Percentiles rank a stretch among this genome's conserved stretches.
Conservation (phyloP, 2,113 vertebrate species). For the Narcine bancroftii region DNA sequence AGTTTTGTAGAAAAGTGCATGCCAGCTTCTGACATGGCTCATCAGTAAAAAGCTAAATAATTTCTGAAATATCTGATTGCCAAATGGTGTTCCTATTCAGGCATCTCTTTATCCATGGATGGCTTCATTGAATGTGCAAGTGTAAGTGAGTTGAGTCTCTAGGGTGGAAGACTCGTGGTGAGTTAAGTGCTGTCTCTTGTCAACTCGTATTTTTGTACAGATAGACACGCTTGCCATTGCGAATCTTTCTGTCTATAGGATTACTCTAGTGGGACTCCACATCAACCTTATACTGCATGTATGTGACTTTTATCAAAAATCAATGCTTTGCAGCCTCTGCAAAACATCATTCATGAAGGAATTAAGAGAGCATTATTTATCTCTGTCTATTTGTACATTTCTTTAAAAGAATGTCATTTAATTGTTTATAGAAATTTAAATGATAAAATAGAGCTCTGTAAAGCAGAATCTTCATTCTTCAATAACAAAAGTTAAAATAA, state of each 20-base stretch:
- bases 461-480: neutral
- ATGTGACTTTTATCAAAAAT: conserved; percentile 52
- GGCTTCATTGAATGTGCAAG: conserved; percentile 67
- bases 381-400: neutral
- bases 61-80: conserved; percentile 83
- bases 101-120: conserved; percentile 64
- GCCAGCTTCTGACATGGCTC: conserved; percentile 64
- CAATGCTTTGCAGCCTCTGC: conserved; percentile 46
- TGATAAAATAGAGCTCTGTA: neutral
- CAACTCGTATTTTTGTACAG: conserved; percentile 60
- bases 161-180: conserved; percentile 66
- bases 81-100: conserved; percentile 57
- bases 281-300: conserved; percentile 49
- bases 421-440: neutral
- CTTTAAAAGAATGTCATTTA: neutral
- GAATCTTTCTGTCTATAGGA: conserved; percentile 51
- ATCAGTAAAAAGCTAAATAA: conserved; percentile 69
- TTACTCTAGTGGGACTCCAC: conserved; percentile 49
- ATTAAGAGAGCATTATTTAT: conserved; percentile 15
- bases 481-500: neutral
- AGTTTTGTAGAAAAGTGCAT: conserved; percentile 55
- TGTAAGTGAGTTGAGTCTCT: conserved; percentile 72
- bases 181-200: conserved; percentile 78
- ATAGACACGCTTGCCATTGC: conserved; percentile 51
- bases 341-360: conserved; percentile 48